Evolutionary conservation across 2,797 vertebrate genomes (phyloP), one percentile per base, ranked within the genome.

Genomic region (Micropoecilia bifurca): DNA sequence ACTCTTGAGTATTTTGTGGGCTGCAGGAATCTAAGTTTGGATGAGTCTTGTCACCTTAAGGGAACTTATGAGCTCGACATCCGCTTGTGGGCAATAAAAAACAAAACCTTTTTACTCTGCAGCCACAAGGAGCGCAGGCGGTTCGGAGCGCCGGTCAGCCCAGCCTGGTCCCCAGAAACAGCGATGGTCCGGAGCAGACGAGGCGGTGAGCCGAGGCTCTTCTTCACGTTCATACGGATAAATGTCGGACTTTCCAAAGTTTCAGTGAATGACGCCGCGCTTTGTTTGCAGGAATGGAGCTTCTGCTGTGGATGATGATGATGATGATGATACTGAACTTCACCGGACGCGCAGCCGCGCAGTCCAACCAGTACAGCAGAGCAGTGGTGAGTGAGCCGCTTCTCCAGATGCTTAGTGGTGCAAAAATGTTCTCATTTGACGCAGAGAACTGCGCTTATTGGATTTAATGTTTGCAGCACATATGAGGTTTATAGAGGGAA

Each of bases 341-440:
- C 55, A 61, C 55, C 10, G 94, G 78, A 57, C 63, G 59, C 48
- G 18, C 83, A 50, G 79, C 87, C 18, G 84, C 85, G 1, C 43
- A 43, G 41, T 59, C 87, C 0, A 87, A 94, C 25, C 90, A 92
- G 59, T 95, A 95, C 83, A 94, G 90, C 8, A 87, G 81, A 85
- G 93, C 95, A 0, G 85, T 96, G 93, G 96, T 96, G 86, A 95
- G 96, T 92, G 30, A 43, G 20, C n/a, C 22, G 25, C 25, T 3
- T 41, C 18, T 39, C 18, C 53, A 12, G 36, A 3, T 68, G 36
- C 39, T 22, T 41, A 25, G 22, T 13, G 39, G 39, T 14, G 36
- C 22, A 43, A 69, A 41, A 13, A 39, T 41, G 6, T n/a, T 68
- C 4, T 43, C 5, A 9, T 43, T 13, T n/a, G 41, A 41, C 3